phyloP scores from a whole-genome alignment of 2,797 vertebrate genomes.

The Ataeniobius toweri region DNA sequence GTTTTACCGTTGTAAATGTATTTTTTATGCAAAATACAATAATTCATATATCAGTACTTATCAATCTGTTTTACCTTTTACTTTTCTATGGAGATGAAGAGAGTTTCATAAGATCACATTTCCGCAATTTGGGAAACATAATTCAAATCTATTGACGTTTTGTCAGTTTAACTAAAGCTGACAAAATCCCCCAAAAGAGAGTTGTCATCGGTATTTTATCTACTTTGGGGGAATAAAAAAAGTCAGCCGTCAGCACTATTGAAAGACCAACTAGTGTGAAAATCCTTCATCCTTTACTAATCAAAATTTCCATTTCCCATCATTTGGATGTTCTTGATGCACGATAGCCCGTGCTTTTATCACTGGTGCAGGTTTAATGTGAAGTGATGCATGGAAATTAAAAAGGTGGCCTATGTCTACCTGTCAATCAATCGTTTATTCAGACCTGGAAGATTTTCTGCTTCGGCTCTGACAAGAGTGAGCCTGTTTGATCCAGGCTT shows the following conservation, averaged over 20 bases:
- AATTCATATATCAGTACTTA: neutral
- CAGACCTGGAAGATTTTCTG: conserved; percentile 53
- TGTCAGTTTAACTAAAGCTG: conserved; percentile 66
- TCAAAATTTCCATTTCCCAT: conserved; percentile 78
- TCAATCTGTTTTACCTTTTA: neutral
- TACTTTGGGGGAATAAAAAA: conserved; percentile 52
- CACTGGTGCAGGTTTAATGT: conserved; percentile 88
- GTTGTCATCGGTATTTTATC: conserved; percentile 85
- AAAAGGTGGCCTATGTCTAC: conserved; percentile 80
- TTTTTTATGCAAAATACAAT: neutral
- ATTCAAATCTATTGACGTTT: conserved; percentile 48
- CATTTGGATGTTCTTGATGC: conserved; percentile 70
- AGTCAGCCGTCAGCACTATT: conserved; percentile 78
- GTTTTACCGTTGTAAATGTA: neutral
- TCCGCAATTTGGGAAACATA: conserved; percentile 29
- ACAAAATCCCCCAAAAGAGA: conserved; percentile 76
- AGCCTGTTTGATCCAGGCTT: conserved; percentile 86
- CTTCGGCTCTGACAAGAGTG: conserved; percentile 72
- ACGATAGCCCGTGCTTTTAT: conserved; percentile 83
- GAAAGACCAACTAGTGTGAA: conserved; percentile 71
- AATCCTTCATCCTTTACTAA: conserved; percentile 76
- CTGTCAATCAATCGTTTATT: conserved; percentile 88
- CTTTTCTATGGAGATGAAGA: neutral
- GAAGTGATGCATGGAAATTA: conserved; percentile 87
- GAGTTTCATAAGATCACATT: conserved; percentile 28